Evolutionary conservation across 2,797 vertebrate species (phyloP).

Genomic region (Phylloscopus collybita): DNA sequence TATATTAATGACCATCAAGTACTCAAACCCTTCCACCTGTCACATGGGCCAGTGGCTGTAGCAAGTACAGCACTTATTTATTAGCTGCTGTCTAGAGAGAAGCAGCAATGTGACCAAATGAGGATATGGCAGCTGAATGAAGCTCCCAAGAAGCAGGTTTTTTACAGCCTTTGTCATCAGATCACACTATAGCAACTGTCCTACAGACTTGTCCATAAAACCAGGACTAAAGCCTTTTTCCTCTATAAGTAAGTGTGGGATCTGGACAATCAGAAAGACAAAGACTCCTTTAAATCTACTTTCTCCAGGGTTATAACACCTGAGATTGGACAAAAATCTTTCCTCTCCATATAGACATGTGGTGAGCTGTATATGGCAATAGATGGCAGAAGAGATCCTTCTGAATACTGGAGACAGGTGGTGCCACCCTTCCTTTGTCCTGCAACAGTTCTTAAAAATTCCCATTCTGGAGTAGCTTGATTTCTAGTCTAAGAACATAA

Average conservation of each 20-base stretch:
- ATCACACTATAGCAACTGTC: not conserved
- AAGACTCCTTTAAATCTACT: not conserved
- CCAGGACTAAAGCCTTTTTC: not conserved
- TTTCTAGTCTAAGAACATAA: not conserved
- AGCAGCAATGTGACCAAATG: not conserved
- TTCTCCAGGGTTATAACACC: not conserved
- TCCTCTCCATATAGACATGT: not conserved
- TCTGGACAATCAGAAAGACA: not conserved
- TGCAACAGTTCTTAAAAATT: slow-evolving; percentile 5
- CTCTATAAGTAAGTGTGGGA: not conserved
- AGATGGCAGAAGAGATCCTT: slow-evolving; percentile 73
- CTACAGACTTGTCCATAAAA: not conserved
- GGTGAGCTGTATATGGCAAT: slow-evolving; percentile 53
- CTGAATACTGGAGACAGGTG: slow-evolving; percentile 14
- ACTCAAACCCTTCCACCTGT: not conserved
- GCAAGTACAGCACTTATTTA: not conserved
- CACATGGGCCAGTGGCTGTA: not conserved
- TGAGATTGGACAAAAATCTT: not conserved
- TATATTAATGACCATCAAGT: not conserved
- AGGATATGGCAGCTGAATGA: not conserved
- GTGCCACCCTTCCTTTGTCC: slow-evolving; percentile 53
- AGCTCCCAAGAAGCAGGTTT: not conserved
- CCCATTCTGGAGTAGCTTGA: not conserved
- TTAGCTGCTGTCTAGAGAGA: not conserved
- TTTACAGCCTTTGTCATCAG: not conserved